Base-by-base conservation (phyloP, 92 coral and sea anemone species). In the Paramuricea clavata region DNA sequence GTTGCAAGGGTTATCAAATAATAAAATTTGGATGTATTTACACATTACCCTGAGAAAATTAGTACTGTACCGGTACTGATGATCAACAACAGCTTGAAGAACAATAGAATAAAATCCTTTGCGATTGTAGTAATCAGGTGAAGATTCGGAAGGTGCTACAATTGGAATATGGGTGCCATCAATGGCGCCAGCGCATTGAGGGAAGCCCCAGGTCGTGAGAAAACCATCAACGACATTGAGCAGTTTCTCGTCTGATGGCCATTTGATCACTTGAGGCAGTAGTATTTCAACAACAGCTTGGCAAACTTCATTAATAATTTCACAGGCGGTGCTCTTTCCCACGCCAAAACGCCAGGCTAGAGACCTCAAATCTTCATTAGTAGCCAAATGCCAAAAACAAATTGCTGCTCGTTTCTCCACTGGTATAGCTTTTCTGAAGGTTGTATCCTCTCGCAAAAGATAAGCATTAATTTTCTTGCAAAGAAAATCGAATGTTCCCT, bases 161-260 rank as follows among this genome's bases (percentile, higher is more conserved):
- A 83, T 83, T 22, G 88, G 88, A 25, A 83, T 72, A 44, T 50
- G 81, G 23, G 81, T 73, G 57, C 88, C 81, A 70, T 49, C 81
- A 42, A 71, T 71, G 47, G 78, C 78, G 1, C 78, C 78, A 3
- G 78, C 50, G 19, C 50, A 71, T 16, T 71, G 81, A 47, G 88
- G 82, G 62, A 84, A 84, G 28, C 81, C 72, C 70, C 72, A 84
- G 35, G 64, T 54, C 15, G 28, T 10, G 28, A 16, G 28, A 33
- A 84, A 84, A 5, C 88, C 88, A 31, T 84, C 74, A 15, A 84
- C 12, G n/a, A 72, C 52, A 30, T 1, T 30, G 17, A 23, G 17
- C 23, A 84, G 47, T 3, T 6, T 2, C 16, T 73, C 64, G 9
- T 73, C 81, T 1, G 81, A 52, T 16, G 88, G 87, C 87, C 87